These are phyloP conservation scores for Bombus confusus DNA, from an alignment of 1,140 invertebrate genomes.

Conservation along the genomic window DNA sequence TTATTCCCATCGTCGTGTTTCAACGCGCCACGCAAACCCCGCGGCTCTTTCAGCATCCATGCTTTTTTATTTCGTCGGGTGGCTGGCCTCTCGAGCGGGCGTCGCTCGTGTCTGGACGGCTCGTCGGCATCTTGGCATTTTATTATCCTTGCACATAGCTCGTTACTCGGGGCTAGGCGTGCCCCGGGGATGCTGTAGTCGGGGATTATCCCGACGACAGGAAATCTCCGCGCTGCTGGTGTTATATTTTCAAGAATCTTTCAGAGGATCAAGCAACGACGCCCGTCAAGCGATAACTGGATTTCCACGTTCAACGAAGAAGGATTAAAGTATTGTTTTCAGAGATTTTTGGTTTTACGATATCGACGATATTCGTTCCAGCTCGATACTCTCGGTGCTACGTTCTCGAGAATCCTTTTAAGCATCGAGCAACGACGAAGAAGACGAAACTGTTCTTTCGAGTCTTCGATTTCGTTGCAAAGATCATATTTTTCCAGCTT, in stretches of 20 bases:
- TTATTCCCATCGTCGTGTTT: background rate
- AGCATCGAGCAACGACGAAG: too few relatives aligned
- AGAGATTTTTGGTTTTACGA: too few relatives aligned
- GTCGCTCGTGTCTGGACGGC: conserved; percentile 4
- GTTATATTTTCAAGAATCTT: background rate
- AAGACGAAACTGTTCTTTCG: too few relatives aligned
- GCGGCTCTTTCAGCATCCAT: background rate
- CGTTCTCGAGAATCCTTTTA: too few relatives aligned
- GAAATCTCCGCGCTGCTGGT: background rate
- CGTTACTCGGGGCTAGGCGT: conserved; percentile 15
- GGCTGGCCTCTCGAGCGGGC: background rate
- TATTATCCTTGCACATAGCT: conserved; percentile 55
- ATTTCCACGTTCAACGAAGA: too few relatives aligned
- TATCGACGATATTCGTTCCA: too few relatives aligned
- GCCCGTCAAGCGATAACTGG: too few relatives aligned
- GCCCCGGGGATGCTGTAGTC: background rate
- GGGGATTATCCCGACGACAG: background rate
- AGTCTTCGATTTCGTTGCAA: too few relatives aligned
- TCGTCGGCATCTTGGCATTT: conserved; percentile 51
- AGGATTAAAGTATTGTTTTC: too few relatives aligned
- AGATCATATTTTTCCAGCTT: too few relatives aligned
- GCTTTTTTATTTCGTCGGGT: conserved; percentile 7
- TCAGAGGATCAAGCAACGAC: background rate
- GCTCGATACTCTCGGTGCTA: too few relatives aligned
- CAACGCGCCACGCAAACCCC: background rate